These are phyloP conservation scores for Drosophila nannoptera DNA, from an alignment of 1,140 invertebrate species.

Conservation along the genomic window DNA sequence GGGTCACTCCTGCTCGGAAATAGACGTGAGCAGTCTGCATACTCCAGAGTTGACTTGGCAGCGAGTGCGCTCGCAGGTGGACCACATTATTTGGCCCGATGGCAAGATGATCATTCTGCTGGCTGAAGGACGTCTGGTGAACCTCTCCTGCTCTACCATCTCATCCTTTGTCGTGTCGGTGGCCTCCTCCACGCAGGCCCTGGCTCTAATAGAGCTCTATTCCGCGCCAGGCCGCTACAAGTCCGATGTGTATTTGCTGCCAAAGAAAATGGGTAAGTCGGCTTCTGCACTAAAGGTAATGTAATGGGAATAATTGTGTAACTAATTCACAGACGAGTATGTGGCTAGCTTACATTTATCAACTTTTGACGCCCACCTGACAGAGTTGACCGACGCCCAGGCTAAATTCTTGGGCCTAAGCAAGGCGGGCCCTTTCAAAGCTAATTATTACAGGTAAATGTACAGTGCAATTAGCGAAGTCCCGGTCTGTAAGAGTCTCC, in stretches of 20 bases:
- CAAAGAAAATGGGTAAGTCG: slow-evolving; percentile 96
- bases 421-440: slow-evolving; percentile 98
- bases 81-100: slow-evolving; percentile 97
- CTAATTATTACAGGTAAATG: slow-evolving; percentile 95
- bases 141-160: slow-evolving; percentile 97
- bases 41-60: slow-evolving; percentile 98
- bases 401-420: slow-evolving; percentile 98
- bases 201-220: slow-evolving; percentile 97
- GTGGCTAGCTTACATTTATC: slow-evolving; percentile 88
- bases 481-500: background rate
- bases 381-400: slow-evolving; percentile 96
- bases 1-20: slow-evolving; percentile 98
- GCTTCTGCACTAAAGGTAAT: background rate
- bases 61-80: slow-evolving; percentile 97
- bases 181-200: slow-evolving; percentile 94
- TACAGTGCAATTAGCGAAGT: background rate
- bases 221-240: slow-evolving; percentile 96
- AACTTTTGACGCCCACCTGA: slow-evolving; percentile 97
- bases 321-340: slow-evolving; percentile 54
- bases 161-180: slow-evolving; percentile 99
- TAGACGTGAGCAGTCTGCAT: slow-evolving; percentile 95
- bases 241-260: slow-evolving; percentile 96
- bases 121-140: slow-evolving; percentile 96
- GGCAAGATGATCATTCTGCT: slow-evolving; percentile 94
- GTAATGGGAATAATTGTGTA: background rate